Base-by-base conservation (phyloP, 2,113 vertebrate species). In the Amphiprion ocellaris region DNA sequence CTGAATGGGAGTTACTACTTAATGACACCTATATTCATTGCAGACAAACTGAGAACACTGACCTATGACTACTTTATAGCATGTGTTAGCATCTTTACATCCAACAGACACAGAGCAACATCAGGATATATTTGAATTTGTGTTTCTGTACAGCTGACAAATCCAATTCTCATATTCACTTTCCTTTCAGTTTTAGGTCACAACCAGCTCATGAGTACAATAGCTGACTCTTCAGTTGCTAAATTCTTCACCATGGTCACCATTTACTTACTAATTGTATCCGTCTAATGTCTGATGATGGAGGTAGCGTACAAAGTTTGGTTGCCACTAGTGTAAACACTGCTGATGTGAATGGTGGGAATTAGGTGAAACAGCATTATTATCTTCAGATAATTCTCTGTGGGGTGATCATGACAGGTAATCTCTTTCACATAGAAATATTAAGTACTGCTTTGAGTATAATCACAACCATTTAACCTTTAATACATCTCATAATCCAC, bases 401-500 rank as follows among this genome's bases (percentile, higher is more conserved):
- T 9, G 33, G 9, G 8, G 1, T 37, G 37, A 26, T 39, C 14
- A 53, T 63, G 17, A 53, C 23, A 68, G 52, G 4, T 5, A 46
- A 59, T 14, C 12, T 16, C 12, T 58, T 69, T 52, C 11, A 19
- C 33, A 63, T 26, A 24, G 49, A 41, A 65, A 53, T 41, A 69
- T 77, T 52, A 49, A 50, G 37, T 26, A 6, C 12, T 56, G 46
- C 33, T 65, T 69, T 5, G 56, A 26, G n/a, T 50, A 50, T 17
- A 64, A 80, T 44, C 21, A n/a, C 41, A 63, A 53, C n/a, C 59
- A 75, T 16, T 37, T 61, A 58, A 23, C 26, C 23, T 47, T 73
- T 37, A 50, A 76, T 53, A 24, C 16, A 46, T 54, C 44, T 62
- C 17, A 56, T 50, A 55, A 82, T 62, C 78, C 60, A 76, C 49